Base-by-base conservation (phyloP, 2,888 invertebrate genomes). In the Cetonia aurata region DNA sequence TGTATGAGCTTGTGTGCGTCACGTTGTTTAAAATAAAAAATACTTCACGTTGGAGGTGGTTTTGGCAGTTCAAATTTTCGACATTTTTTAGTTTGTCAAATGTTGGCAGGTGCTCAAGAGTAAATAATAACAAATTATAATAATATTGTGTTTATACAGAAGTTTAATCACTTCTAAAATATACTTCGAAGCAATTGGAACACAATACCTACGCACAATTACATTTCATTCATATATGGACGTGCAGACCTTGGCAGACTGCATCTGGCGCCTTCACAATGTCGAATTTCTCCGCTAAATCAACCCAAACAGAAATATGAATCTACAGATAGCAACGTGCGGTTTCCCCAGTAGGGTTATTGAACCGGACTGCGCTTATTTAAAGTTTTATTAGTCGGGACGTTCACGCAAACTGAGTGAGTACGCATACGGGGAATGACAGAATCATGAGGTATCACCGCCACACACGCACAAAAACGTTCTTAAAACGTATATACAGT, bases 281-380 rank as follows among this genome's bases (percentile, higher is more conserved):
- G 46, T 60, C 31, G 31, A 60, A 60, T 46, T 60, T 60, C 33
- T 9, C 46, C 31, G 46, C 60, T 46, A 60, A 60, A 41, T 41
- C 60, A 12, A 13, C 25, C 60, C 46, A 48, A 60, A 60, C 60
- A 60, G 13, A 60, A 46, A 60, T 15, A 44, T n/a, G 13, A n/a
- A 13, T 13, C 10, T 13, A 44, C 13, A n/a, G 12, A 44, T 44
- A 44, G 44, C 44, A 10, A 44, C 25, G 17, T 50, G 50, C 10
- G 12, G 53, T 53, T 53, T 53, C 53, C 25, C 53, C 52, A 50
- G 70, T 25, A 62, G 73, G 76, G 75, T 75, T 75, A 76, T 75
- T 73, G 76, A 76, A 75, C 75, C 67, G 73, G 52, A 46, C 50
- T 55, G 59, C 55, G 62, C 65, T 17, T 67, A 53, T 62, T 60